phyloP scores from a whole-genome alignment of 1,140 invertebrate species.

The Portunus trituberculatus region DNA sequence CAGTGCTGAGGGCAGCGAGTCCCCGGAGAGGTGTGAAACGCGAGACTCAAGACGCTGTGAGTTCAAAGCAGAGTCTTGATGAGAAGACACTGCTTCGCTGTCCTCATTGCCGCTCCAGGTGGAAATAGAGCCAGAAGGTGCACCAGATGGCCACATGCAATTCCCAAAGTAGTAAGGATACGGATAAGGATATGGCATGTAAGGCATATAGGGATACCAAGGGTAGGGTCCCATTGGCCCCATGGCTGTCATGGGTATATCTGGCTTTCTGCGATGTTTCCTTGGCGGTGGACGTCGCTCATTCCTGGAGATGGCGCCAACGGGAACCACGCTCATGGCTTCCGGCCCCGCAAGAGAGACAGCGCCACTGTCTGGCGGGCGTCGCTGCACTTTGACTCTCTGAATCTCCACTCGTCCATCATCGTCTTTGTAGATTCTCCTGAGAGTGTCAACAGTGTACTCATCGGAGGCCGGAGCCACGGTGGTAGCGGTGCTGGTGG shows the following conservation, averaged over 20 bases:
- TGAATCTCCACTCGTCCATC: conserved; percentile 77
- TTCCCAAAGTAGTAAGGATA: conserved; percentile 73
- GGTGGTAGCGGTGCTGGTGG: conserved; percentile 17
- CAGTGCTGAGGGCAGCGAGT: conserved; percentile 59
- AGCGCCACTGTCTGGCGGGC: conserved; percentile 40
- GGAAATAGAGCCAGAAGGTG: conserved; percentile 21
- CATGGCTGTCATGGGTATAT: conserved; percentile 37
- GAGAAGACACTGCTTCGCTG: conserved; percentile 61
- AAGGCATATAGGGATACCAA: conserved; percentile 75
- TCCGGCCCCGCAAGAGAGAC: conserved; percentile 38
- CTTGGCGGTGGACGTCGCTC: conserved; percentile 75
- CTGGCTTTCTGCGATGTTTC: conserved; percentile 70
- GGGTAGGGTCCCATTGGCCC: conserved; percentile 48
- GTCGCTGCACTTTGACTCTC: conserved; percentile 76
- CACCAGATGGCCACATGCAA: conserved; percentile 64
- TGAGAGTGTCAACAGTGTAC: conserved; percentile 76
- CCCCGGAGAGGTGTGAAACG: conserved; percentile 42
- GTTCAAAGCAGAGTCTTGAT: conserved; percentile 50
- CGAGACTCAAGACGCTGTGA: conserved; percentile 70
- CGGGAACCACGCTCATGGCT: conserved; percentile 66
- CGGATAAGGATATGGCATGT: conserved; percentile 71
- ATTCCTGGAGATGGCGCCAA: conserved; percentile 45
- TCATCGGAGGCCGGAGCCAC: conserved; percentile 64
- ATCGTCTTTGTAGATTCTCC: conserved; percentile 76
- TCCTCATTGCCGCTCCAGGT: conserved; percentile 61